These are phyloP conservation scores for Glareola pratincola DNA, from an alignment of 2,113 vertebrate species.

Conservation along the genomic window DNA sequence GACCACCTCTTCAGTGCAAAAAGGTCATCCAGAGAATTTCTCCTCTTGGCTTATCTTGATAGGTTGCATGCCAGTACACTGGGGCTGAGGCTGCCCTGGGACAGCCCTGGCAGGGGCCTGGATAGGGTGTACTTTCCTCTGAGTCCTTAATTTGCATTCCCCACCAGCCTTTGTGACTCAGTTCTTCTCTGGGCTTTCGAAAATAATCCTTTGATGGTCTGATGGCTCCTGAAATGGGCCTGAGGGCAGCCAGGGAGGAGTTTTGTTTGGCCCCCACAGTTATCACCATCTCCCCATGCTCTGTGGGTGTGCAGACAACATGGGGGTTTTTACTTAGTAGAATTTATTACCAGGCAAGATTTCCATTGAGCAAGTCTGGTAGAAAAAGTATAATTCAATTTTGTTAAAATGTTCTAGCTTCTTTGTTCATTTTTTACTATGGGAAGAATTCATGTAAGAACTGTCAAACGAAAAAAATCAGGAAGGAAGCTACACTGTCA, in stretches of 20 bases:
- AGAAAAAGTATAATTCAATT: background rate
- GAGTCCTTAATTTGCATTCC: background rate
- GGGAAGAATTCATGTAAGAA: background rate
- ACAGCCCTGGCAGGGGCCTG: background rate
- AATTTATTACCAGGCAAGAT: background rate
- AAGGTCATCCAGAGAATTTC: background rate
- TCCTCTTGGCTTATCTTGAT: background rate
- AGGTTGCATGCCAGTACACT: background rate
- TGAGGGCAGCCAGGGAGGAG: background rate
- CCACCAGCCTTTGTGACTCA: background rate
- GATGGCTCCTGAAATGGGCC: background rate
- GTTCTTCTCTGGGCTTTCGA: background rate
- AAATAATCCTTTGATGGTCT: background rate
- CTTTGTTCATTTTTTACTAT: background rate
- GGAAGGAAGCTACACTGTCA: background rate
- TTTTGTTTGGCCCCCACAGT: background rate
- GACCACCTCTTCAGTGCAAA: background rate
- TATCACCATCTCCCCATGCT: background rate
- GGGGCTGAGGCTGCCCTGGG: background rate
- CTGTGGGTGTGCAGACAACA: background rate
- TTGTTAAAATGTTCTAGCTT: background rate
- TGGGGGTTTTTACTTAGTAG: background rate
- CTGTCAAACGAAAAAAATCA: background rate
- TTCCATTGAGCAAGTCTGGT: background rate
- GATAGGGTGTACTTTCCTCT: background rate